These are phyloP conservation scores for Dexiosoma caninum DNA, from an alignment of 2,888 invertebrate genomes.

Conservation along the genomic window DNA sequence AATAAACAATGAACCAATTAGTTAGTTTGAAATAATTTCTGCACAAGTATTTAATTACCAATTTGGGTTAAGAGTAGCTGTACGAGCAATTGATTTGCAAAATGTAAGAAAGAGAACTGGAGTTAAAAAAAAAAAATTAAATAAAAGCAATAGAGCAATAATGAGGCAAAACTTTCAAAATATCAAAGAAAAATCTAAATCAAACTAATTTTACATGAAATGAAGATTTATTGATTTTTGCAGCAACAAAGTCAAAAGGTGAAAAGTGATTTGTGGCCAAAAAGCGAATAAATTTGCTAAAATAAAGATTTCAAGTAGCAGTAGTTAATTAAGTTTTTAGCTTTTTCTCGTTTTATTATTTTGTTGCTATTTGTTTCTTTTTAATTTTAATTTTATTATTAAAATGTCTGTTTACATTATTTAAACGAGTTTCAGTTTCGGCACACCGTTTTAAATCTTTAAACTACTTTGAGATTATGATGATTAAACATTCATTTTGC, in stretches of 20 bases:
- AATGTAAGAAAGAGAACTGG: not conserved
- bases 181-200: slow-evolving; percentile 21
- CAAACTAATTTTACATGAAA: not conserved
- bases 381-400: not conserved
- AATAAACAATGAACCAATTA: slow-evolving; percentile 43
- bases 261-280: not conserved
- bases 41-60: slow-evolving; percentile 6
- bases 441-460: not conserved
- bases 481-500: slow-evolving; percentile 30
- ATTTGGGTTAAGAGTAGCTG: slow-evolving; percentile 48
- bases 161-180: slow-evolving; percentile 6
- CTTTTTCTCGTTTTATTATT: not conserved
- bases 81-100: slow-evolving; percentile 17
- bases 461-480: slow-evolving; percentile 32
- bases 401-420: not conserved
- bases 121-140: too few relatives aligned
- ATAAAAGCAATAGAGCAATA: not conserved
- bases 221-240: not conserved
- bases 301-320: not conserved
- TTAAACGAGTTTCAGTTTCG: not conserved
- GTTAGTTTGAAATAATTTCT: slow-evolving; percentile 10
- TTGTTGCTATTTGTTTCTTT: not conserved
- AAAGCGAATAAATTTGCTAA: not conserved
- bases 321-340: not conserved
- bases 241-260: slow-evolving; percentile 23